A percentile compares a stretch with the other conserved stretches of the same genome.
Conservation (phyloP, 2,113 vertebrate genomes). For the Mellivora capensis region DNA sequence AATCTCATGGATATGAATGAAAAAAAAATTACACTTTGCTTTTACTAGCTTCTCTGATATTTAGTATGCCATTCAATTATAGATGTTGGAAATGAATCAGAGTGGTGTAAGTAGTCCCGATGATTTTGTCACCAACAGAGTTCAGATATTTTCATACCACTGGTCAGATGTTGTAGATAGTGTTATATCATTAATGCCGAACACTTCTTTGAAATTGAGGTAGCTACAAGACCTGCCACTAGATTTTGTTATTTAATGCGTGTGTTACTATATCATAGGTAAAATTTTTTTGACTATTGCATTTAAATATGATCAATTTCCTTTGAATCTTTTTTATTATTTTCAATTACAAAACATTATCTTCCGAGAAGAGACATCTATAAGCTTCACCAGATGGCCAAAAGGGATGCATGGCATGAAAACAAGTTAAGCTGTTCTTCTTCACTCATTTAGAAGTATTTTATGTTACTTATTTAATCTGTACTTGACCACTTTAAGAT, state of each 20-base stretch:
- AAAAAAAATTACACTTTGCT: neutral
- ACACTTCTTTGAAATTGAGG: neutral
- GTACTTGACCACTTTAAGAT: too few species aligned
- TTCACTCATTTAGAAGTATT: neutral
- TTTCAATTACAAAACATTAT: neutral
- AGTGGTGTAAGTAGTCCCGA: neutral
- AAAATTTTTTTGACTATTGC: neutral
- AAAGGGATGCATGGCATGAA: neutral
- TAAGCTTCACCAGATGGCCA: neutral
- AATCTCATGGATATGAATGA: neutral
- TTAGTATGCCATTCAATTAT: neutral
- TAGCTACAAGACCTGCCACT: neutral
- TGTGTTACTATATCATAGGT: neutral
- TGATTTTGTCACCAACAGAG: neutral
- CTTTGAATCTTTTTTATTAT: neutral
- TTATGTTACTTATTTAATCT: neutral
- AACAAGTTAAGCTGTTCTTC: neutral
- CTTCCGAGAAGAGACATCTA: neutral
- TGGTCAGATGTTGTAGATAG: neutral
- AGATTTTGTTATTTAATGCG: neutral
- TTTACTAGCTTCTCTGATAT: neutral
- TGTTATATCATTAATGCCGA: neutral
- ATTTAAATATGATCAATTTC: constrained; percentile 5
- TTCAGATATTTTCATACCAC: neutral
- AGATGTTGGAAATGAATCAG: neutral